These are phyloP conservation scores for Polydrusus tereticollis DNA, from an alignment of 2,888 invertebrate species.

Conservation along the genomic window DNA sequence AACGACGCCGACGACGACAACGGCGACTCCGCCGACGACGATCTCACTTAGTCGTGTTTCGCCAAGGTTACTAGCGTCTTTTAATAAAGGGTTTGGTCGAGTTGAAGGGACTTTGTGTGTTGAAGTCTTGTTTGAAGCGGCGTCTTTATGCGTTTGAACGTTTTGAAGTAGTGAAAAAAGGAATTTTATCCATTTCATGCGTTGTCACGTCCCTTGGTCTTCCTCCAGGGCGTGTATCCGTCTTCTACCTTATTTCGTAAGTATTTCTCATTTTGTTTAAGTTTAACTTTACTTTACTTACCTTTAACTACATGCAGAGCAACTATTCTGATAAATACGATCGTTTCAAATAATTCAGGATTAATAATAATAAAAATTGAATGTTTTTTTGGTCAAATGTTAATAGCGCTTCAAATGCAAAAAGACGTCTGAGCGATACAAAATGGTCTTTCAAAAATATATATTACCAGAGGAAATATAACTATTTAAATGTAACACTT, in stretches of 20 bases:
- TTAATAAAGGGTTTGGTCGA: background rate
- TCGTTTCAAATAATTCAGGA: no score
- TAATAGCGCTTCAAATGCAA: background rate
- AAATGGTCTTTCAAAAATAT: constrained; percentile 7
- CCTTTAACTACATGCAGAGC: no score
- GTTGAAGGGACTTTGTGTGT: background rate
- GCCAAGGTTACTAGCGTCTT: background rate
- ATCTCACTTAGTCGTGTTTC: constrained; percentile 26
- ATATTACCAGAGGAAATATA: constrained; percentile 4
- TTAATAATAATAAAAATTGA: no score
- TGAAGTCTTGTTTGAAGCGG: background rate
- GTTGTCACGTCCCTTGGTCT: no score
- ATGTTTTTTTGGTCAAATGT: background rate
- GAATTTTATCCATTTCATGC: no score
- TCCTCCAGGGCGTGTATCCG: no score
- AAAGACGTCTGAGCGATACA: background rate
- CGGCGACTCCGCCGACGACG: constrained; percentile 40
- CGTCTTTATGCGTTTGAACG: background rate
- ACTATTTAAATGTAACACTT: background rate
- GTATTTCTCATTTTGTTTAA: no score
- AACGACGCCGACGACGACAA: constrained; percentile 46
- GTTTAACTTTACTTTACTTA: no score
- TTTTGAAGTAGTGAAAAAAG: background rate
- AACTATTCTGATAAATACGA: no score
- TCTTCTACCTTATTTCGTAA: no score